Evolutionary conservation across 2,888 invertebrate genomes (phyloP).

Genomic region (Plebejus melissa): DNA sequence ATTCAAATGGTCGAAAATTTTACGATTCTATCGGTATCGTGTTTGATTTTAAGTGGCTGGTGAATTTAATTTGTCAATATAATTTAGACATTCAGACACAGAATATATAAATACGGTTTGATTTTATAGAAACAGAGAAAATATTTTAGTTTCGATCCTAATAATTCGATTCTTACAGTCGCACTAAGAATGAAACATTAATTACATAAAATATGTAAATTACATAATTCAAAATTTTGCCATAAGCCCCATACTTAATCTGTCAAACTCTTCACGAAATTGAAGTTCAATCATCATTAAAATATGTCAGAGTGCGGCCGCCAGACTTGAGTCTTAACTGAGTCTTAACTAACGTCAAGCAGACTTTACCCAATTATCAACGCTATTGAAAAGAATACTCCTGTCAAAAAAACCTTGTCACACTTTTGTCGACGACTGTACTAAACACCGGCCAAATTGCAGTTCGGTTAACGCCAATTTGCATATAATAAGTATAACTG

Average conservation of each 20-base stretch:
- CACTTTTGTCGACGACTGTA: neutral
- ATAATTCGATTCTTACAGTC: neutral
- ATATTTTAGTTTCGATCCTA: neutral
- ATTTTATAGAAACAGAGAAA: neutral
- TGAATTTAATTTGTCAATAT: neutral
- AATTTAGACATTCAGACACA: neutral
- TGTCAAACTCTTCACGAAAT: too few relatives aligned
- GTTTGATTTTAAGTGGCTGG: neutral
- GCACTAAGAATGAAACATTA: too few relatives aligned
- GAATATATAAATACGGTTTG: neutral
- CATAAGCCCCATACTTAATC: too few relatives aligned
- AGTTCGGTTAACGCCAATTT: slow-evolving; percentile 1
- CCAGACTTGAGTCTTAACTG: too few relatives aligned
- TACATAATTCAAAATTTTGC: too few relatives aligned
- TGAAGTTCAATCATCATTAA: too few relatives aligned
- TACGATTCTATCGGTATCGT: neutral
- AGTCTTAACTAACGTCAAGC: too few relatives aligned
- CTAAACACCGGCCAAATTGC: neutral
- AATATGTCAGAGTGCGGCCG: too few relatives aligned
- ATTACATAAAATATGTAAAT: too few relatives aligned
- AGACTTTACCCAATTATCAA: too few relatives aligned
- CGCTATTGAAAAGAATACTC: too few relatives aligned
- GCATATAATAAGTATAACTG: neutral
- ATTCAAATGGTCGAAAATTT: neutral
- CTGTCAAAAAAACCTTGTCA: neutral